Percentiles rank a stretch among this genome's conserved stretches.
These are phyloP conservation scores for Acleris literana DNA, from an alignment of 2,888 invertebrate genomes.

Conservation along the genomic window DNA sequence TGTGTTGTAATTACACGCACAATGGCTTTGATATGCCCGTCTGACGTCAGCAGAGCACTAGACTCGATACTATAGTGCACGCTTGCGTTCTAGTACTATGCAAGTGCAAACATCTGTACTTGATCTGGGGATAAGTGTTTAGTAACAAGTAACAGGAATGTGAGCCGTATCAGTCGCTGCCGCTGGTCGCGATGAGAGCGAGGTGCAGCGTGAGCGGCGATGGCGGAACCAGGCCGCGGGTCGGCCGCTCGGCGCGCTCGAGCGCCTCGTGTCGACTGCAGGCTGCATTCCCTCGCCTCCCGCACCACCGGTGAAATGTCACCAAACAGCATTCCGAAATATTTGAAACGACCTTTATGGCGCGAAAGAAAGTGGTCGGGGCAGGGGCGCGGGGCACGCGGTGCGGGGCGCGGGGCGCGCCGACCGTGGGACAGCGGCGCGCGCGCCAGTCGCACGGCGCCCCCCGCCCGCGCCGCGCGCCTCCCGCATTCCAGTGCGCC, in stretches of 20 bases:
- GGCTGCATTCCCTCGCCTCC: slow-evolving; percentile 66
- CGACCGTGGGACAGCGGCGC: slow-evolving; percentile 88
- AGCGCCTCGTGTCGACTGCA: slow-evolving; percentile 54
- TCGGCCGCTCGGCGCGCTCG: slow-evolving; percentile 51
- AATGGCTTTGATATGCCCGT: slow-evolving; percentile 31
- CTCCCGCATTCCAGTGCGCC: slow-evolving; percentile 76
- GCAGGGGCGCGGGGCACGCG: slow-evolving; percentile 47
- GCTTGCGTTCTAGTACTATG: slow-evolving; percentile 12
- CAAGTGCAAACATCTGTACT: slow-evolving; percentile 9
- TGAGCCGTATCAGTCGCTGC: slow-evolving; percentile 17
- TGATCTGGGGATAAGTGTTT: slow-evolving; percentile 7
- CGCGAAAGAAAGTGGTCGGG: slow-evolving; percentile 80
- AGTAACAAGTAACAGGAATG: neutral
- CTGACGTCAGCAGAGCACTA: slow-evolving; percentile 14
- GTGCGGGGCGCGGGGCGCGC: slow-evolving; percentile 75
- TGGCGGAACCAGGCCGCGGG: slow-evolving; percentile 24
- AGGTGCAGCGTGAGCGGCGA: slow-evolving; percentile 22
- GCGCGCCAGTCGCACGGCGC: slow-evolving; percentile 81
- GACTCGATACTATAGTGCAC: slow-evolving; percentile 8
- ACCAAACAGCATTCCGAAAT: slow-evolving; percentile 83
- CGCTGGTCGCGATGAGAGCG: slow-evolving; percentile 15
- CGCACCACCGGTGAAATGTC: slow-evolving; percentile 79
- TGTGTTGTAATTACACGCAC: slow-evolving; percentile 38
- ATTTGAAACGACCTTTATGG: slow-evolving; percentile 84
- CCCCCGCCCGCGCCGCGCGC: slow-evolving; percentile 68